phyloP scores from a whole-genome alignment of 1,140 invertebrate species.

The Tetramorium simillimum region DNA sequence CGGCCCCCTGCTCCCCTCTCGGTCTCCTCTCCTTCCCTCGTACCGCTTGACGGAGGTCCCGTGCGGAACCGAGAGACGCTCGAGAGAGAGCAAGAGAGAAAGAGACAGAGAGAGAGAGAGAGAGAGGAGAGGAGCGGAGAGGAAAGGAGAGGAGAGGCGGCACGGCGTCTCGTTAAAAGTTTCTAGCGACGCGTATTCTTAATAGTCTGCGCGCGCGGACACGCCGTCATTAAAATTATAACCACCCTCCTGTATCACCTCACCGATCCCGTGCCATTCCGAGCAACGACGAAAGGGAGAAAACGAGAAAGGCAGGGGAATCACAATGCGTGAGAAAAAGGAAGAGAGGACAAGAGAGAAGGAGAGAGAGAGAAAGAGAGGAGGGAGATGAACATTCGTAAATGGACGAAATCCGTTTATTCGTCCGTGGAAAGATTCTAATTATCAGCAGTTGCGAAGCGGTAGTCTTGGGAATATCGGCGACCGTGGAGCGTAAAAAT shows the following conservation, averaged over 20 bases:
- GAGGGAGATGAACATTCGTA: slow-evolving; percentile 55
- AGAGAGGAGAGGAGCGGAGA: neutral
- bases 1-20: neutral
- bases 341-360: neutral
- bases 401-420: slow-evolving; percentile 23
- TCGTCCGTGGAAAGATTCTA: slow-evolving; percentile 14
- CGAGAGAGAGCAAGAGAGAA: neutral
- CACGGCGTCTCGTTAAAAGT: slow-evolving; percentile 85
- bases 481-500: no score
- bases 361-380: neutral
- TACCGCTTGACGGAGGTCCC: slow-evolving; percentile 37
- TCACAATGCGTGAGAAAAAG: neutral
- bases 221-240: slow-evolving; percentile 86
- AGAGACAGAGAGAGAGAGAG: slow-evolving; percentile 67
- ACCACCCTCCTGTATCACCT: slow-evolving; percentile 79
- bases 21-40: slow-evolving; percentile 60
- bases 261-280: slow-evolving; percentile 62
- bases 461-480: neutral
- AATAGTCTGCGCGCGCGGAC: slow-evolving; percentile 85
- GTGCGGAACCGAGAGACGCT: slow-evolving; percentile 34
- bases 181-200: slow-evolving; percentile 86
- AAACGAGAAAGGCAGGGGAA: slow-evolving; percentile 7
- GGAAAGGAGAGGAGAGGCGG: slow-evolving; percentile 69
- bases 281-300: slow-evolving; percentile 6
- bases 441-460: neutral